Evolutionary conservation across 2,797 vertebrate species (phyloP).

Genomic region (Poeciliopsis turneri): DNA sequence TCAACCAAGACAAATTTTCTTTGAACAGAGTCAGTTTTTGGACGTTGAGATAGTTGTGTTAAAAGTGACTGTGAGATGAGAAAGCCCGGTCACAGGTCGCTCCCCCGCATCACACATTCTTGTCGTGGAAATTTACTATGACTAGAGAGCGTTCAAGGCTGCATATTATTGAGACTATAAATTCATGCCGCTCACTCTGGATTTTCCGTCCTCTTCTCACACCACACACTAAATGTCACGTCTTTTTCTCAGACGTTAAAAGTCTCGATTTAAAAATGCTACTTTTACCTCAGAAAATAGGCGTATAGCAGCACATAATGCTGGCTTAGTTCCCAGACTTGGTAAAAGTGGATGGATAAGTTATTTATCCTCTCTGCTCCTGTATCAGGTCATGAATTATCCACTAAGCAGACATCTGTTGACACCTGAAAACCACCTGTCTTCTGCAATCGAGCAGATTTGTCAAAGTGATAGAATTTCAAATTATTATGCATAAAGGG

Average conservation of each 20-base stretch:
- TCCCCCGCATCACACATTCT: slow-evolving; percentile 59
- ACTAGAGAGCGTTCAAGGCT: slow-evolving; percentile 48
- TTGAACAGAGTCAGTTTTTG: slow-evolving; percentile 30
- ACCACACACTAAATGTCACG: background rate
- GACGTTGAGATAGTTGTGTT: slow-evolving; percentile 62
- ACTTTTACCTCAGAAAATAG: background rate
- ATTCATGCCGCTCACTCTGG: slow-evolving; percentile 48
- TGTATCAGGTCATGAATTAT: slow-evolving; percentile 77
- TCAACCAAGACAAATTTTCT: background rate
- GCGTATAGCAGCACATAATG: background rate
- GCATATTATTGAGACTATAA: slow-evolving; percentile 73
- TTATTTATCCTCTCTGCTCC: slow-evolving; percentile 69
- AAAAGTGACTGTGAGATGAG: slow-evolving; percentile 76
- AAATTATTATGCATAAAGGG: background rate
- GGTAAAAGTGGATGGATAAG: slow-evolving; percentile 50
- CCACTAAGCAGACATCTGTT: slow-evolving; percentile 58
- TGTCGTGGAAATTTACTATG: slow-evolving; percentile 74
- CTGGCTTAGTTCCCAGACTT: slow-evolving; percentile 26
- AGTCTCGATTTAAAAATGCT: background rate
- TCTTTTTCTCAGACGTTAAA: slow-evolving; percentile 16
- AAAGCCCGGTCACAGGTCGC: slow-evolving; percentile 61
- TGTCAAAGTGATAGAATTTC: background rate
- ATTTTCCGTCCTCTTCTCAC: slow-evolving; percentile 28
- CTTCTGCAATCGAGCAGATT: slow-evolving; percentile 25
- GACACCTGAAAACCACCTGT: slow-evolving; percentile 73